Evolutionary conservation across 64 coral and sea anemone genomes (phyloP).

Genomic region (Platygyra sinensis): DNA sequence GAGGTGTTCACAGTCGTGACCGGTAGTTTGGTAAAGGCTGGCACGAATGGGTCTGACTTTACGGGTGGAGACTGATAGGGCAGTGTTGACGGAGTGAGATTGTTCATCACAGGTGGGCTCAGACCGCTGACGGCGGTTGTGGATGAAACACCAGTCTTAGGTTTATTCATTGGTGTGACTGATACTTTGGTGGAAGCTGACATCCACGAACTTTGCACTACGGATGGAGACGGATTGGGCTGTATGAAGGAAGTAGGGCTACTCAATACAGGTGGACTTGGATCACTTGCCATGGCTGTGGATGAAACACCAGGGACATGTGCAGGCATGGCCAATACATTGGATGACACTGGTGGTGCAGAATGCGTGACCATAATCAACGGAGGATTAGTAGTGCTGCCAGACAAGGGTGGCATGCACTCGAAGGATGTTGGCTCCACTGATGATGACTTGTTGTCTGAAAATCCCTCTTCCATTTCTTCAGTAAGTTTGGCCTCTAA

Average conservation of each 20-base stretch:
- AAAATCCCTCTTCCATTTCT: neutral
- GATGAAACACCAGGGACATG: neutral
- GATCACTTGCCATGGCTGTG: neutral
- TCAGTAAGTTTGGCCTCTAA: conserved; percentile 4
- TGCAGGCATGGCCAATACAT: neutral
- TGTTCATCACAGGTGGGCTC: too few species aligned
- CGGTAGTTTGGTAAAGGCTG: neutral
- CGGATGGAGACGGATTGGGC: neutral
- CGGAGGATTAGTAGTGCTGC: neutral
- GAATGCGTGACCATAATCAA: neutral
- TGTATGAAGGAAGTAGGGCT: neutral
- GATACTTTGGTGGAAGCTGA: too few species aligned
- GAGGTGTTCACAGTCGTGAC: neutral
- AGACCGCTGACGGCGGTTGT: too few species aligned
- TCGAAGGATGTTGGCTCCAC: neutral
- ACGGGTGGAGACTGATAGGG: neutral
- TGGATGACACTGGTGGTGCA: neutral
- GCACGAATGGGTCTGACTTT: neutral
- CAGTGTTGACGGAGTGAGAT: too few species aligned
- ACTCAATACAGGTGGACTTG: neutral
- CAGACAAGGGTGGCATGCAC: neutral
- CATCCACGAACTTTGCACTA: too few species aligned
- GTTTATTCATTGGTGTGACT: too few species aligned
- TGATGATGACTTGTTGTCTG: conserved; percentile 16
- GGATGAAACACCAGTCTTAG: too few species aligned